phyloP scores from a whole-genome alignment of 2,888 invertebrate genomes.

The Caenorhabditis sulstoni region DNA sequence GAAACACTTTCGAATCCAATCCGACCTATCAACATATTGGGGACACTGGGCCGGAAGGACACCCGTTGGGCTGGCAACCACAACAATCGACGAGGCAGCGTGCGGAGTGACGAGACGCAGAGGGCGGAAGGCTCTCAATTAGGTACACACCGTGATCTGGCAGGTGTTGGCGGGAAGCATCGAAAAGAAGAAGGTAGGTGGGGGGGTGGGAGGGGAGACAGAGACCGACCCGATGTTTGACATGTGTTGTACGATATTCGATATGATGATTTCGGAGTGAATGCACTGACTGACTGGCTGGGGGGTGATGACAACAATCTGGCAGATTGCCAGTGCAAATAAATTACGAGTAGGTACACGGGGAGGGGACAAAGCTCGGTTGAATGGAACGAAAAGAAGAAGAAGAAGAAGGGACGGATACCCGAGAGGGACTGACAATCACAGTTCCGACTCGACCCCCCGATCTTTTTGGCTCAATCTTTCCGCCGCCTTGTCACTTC shows the following conservation, averaged over 20 bases:
- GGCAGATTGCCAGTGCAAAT: slow-evolving; percentile 38
- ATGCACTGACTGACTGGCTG: slow-evolving; percentile 18
- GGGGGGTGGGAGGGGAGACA: background rate
- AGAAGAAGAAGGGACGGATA: too few relatives aligned
- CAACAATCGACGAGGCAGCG: slow-evolving; percentile 15
- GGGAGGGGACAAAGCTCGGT: slow-evolving; percentile 14
- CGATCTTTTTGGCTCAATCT: too few relatives aligned
- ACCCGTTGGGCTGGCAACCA: slow-evolving; percentile 17
- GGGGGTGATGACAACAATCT: slow-evolving; percentile 51
- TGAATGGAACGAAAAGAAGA: too few relatives aligned
- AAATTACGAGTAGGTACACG: slow-evolving; percentile 19
- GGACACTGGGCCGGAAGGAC: slow-evolving; percentile 25
- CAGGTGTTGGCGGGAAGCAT: slow-evolving; percentile 39
- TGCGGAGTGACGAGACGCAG: slow-evolving; percentile 3
- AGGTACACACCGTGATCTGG: slow-evolving; percentile 24
- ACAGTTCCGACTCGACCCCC: too few relatives aligned
- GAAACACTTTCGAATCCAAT: slow-evolving; percentile 6
- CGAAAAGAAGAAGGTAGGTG: background rate
- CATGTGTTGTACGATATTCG: slow-evolving; percentile 62
- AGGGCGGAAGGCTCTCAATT: slow-evolving; percentile 21
- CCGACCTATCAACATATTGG: slow-evolving; percentile 17
- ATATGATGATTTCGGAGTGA: slow-evolving; percentile 59
- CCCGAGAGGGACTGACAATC: too few relatives aligned
- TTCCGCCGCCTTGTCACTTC: too few relatives aligned
- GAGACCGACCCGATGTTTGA: slow-evolving; percentile 51